Evolutionary conservation across 2,113 vertebrate genomes (phyloP).

Genomic region (Erinaceus europaeus): DNA sequence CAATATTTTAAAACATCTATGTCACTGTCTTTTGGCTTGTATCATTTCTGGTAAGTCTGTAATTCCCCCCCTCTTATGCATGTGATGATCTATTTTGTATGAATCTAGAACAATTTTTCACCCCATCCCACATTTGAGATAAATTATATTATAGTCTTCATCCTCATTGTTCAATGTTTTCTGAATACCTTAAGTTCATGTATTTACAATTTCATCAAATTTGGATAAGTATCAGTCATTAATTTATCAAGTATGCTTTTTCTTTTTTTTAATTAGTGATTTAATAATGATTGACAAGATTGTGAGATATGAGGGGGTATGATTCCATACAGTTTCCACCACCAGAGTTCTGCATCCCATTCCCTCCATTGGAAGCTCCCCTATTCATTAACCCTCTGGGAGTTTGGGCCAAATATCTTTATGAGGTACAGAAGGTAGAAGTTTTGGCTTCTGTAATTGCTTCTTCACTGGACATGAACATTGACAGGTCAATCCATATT

Average conservation of each 20-base stretch:
- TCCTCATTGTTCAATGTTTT: neutral
- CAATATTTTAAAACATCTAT: neutral
- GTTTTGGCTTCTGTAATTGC: too few species aligned
- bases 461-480: too few species aligned
- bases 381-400: too few species aligned
- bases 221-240: neutral
- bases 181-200: neutral
- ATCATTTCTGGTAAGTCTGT: neutral
- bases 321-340: too few species aligned
- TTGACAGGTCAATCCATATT: too few species aligned
- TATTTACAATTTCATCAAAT: neutral
- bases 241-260: neutral
- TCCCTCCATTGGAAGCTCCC: too few species aligned
- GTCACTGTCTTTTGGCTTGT: neutral
- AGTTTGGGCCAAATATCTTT: too few species aligned
- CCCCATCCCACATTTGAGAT: neutral
- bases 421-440: too few species aligned
- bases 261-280: neutral
- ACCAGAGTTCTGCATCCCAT: too few species aligned
- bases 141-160: too few species aligned
- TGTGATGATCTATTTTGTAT: neutral
- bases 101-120: neutral
- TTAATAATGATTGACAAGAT: too few species aligned
- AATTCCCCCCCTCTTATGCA: neutral
- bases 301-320: too few species aligned